A percentile compares a stretch with the other conserved stretches of the same genome.
These are phyloP conservation scores for Parotocinclus haroldoi DNA, from an alignment of 2,797 vertebrate species.

Conservation along the genomic window DNA sequence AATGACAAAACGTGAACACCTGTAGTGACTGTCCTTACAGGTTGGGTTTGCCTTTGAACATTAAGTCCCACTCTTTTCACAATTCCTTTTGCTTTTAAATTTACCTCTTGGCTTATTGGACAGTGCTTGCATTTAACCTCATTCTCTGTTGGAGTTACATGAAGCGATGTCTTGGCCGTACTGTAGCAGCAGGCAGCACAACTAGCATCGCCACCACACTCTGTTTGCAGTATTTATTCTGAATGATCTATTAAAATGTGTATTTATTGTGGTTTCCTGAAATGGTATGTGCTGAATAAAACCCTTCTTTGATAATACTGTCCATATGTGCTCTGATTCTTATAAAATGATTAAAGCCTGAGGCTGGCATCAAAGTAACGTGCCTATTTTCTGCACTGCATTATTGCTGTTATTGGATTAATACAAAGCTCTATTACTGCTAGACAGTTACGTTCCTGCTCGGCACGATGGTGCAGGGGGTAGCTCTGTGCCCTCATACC, in stretches of 20 bases:
- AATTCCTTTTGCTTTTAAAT: conserved; percentile 14
- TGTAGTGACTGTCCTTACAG: conserved; percentile 6
- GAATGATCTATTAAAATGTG: conserved; percentile 90
- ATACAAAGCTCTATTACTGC: too few species aligned
- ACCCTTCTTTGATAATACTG: conserved; percentile 82
- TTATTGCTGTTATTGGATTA: not conserved
- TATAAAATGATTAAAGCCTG: not conserved
- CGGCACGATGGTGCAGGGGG: too few species aligned
- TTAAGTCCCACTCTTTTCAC: conserved; percentile 22
- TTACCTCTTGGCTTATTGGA: conserved; percentile 39
- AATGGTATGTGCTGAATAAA: conserved; percentile 82
- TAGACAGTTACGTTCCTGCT: too few species aligned
- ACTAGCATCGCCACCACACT: conserved; percentile 76
- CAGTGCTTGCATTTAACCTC: conserved; percentile 36
- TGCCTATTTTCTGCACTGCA: not conserved
- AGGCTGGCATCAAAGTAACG: not conserved
- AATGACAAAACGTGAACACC: not conserved
- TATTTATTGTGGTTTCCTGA: conserved; percentile 97
- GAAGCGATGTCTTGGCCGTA: conserved; percentile 33
- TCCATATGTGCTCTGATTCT: conserved; percentile 74
- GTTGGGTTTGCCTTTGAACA: conserved; percentile 35
- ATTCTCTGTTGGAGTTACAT: conserved; percentile 40
- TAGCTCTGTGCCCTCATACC: too few species aligned
- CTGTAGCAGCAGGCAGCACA: conserved; percentile 52
- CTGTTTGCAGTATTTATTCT: conserved; percentile 91